phyloP scores from a whole-genome alignment of 2,797 vertebrate species.

The Periparus ater region DNA sequence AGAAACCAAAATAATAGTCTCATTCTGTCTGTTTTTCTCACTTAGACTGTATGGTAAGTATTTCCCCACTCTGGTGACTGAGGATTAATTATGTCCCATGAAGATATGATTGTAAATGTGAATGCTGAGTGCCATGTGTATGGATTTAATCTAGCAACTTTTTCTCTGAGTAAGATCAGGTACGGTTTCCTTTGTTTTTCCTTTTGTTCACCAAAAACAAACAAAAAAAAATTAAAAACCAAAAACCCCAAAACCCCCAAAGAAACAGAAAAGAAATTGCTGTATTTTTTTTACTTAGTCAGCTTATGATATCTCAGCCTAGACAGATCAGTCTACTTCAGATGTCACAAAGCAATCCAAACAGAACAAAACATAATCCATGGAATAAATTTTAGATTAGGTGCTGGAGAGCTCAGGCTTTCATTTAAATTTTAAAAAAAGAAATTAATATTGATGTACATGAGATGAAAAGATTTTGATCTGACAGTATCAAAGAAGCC shows the following conservation, averaged over 20 bases:
- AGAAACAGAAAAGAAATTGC: not conserved
- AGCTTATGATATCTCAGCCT: not conserved
- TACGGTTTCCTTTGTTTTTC: not conserved
- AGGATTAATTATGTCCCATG: not conserved
- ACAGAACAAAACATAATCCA: not conserved
- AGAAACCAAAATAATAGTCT: not conserved
- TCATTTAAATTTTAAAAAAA: not conserved
- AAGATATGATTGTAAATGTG: not conserved
- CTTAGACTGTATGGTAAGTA: not conserved
- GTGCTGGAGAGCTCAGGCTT: not conserved
- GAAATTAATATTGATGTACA: not conserved
- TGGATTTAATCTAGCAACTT: not conserved
- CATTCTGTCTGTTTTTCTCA: not conserved
- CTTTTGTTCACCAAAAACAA: not conserved
- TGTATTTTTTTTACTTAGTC: not conserved
- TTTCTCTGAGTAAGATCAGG: not conserved
- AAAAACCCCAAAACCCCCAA: no score
- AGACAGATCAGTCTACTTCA: not conserved
- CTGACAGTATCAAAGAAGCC: conserved; percentile 7
- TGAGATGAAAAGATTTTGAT: conserved; percentile 45
- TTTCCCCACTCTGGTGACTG: not conserved
- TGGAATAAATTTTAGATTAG: not conserved
- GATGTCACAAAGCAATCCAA: not conserved
- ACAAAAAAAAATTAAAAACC: fast-evolving
- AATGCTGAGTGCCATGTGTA: not conserved